Base-by-base conservation (phyloP, 2,888 invertebrate species). In the Ophioninae sp. region DNA sequence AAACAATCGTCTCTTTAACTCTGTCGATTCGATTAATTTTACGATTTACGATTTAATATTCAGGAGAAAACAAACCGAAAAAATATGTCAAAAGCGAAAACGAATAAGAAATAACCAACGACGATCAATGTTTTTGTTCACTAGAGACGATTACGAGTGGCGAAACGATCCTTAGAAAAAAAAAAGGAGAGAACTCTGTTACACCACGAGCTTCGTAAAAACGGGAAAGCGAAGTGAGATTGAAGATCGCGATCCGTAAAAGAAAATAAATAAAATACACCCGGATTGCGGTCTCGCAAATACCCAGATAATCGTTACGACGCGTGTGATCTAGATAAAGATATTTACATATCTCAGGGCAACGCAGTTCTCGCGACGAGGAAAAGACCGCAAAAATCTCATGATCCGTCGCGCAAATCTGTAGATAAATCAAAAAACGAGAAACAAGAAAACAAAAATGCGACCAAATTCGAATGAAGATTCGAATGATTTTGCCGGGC, bases 291-390 rank as follows among this genome's bases (percentile, higher is more conserved):
- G 75, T 61, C 72, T 77, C 75, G 41, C 58, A 61, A 76, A 22
- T 51, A 44, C n/a, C 22, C 30, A 72, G 79, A 82, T 39, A 78
- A 81, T 78, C 83, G 39, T 59, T 39, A 84, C 71, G 82, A 85
- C 58, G 44, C 58, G 79, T 71, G 77, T 76, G 69, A 71, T 82
- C 65, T 78, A 78, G 77, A 75, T 79, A 79, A 86, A 82, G 82
- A 87, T 83, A 22, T 59, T 74, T 65, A 85, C 86, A 87, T 87
- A 86, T 89, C 86, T 86, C 86, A 86, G 86, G 84, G 85, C 86
- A 86, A 83, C 82, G 73, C 79, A 83, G 79, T 67, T 82, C 37
- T 81, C 81, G 76, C 77, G 37, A 77, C 64, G 64, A 61, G 58
- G 79, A 83, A 39, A 68, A 69, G 20, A 77, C 44, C 23, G n/a